A percentile compares a stretch with the other conserved stretches of the same genome.
Conservation (phyloP, 1,140 invertebrate species). For the Anadara kagoshimensis region DNA sequence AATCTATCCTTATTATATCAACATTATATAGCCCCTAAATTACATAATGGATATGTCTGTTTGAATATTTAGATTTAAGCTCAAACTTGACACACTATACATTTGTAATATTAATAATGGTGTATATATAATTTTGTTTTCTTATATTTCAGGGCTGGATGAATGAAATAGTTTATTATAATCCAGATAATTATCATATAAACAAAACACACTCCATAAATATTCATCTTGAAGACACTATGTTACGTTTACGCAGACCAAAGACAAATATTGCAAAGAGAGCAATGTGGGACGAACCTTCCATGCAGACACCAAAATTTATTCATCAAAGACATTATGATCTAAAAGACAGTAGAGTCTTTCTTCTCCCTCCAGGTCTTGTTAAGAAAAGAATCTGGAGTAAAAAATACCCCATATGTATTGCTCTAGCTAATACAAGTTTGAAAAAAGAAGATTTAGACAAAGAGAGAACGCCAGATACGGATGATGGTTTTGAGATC, state of each 20-base stretch:
- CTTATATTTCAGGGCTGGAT: conserved; percentile 80
- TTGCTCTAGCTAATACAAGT: conserved; percentile 69
- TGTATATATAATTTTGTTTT: neutral
- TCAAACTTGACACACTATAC: too few relatives aligned
- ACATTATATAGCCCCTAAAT: too few relatives aligned
- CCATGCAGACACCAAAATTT: conserved; percentile 79
- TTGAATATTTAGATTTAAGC: too few relatives aligned
- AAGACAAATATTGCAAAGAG: conserved; percentile 84
- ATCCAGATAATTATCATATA: conserved; percentile 88
- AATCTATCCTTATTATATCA: too few relatives aligned
- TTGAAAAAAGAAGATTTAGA: conserved; percentile 21
- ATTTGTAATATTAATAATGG: too few relatives aligned
- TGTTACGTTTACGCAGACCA: conserved; percentile 85
- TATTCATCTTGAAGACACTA: conserved; percentile 85
- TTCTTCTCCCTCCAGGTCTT: conserved; percentile 84
- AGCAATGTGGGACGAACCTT: conserved; percentile 86
- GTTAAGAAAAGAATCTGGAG: conserved; percentile 87
- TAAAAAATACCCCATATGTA: conserved; percentile 92
- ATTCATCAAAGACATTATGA: conserved; percentile 85
- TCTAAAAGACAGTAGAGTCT: conserved; percentile 78
- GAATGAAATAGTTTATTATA: conserved; percentile 87
- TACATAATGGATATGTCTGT: too few relatives aligned
- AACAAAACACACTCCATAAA: conserved; percentile 89
- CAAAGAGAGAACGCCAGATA: conserved; percentile 28
- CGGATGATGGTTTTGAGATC: conserved; percentile 61